Conservation (phyloP, 2,888 invertebrate species). For the Calameuta filiformis region DNA sequence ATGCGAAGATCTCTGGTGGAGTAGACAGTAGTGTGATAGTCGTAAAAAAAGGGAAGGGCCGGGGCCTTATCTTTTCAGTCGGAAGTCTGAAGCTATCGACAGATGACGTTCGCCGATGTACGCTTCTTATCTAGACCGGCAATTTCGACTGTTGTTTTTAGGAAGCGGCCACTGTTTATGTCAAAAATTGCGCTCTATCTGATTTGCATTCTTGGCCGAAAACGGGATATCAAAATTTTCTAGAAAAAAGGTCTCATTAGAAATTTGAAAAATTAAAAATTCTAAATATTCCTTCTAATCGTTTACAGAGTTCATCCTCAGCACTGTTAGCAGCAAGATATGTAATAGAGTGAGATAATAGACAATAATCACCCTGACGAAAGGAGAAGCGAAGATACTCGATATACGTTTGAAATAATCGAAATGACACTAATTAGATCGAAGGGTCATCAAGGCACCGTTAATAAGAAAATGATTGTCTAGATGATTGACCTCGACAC, state of each 20-base stretch:
- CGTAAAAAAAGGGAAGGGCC: background rate
- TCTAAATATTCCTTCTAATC: background rate
- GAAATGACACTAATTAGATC: background rate
- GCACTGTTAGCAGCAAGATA: background rate
- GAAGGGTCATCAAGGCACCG: background rate
- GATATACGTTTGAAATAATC: background rate
- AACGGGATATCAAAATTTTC: background rate
- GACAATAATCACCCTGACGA: background rate
- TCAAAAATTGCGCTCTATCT: background rate
- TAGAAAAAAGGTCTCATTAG: background rate
- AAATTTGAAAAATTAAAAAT: background rate
- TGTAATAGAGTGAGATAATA: background rate
- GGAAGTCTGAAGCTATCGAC: background rate
- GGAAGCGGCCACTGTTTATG: background rate
- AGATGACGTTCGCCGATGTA: background rate
- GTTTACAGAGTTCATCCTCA: background rate
- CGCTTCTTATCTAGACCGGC: background rate
- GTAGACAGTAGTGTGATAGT: background rate
- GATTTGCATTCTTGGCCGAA: background rate
- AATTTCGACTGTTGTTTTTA: background rate
- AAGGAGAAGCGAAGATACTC: background rate
- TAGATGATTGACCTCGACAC: background rate
- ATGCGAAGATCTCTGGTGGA: background rate
- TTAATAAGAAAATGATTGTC: background rate
- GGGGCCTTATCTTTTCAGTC: background rate